Evolutionary conservation across 2,888 invertebrate species (phyloP), one percentile per base, ranked within the genome.

Genomic region (Agrotis puta): DNA sequence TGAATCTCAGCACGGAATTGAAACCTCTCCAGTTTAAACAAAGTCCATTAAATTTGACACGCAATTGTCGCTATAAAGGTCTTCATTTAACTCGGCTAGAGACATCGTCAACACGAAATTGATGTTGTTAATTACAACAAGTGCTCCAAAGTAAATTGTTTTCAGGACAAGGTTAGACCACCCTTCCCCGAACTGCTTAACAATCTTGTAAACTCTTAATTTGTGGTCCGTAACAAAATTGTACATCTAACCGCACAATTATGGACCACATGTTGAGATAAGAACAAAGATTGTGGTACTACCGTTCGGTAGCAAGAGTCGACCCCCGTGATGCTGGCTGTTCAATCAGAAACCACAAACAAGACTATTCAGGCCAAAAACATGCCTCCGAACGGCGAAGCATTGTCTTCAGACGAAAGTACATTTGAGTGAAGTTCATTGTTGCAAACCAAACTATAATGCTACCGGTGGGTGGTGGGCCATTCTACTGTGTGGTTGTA

Each of bases 331-430:
- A 89, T 82, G 92, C 82, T 82, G 67, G 71, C 90, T 86, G 88
- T 91, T 92, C 88, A 90, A 94, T 94, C 91, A 86, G 70, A 93
- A 93, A 94, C 95, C 95, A 94, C 95, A 95, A 93, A 94, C 92
- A 94, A 88, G 86, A 85, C 90, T 90, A 92, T 92, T 91, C 88
- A 91, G 79, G 67, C 71, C 69, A 83, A 79, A 86, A 77, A 81
- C 81, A 85, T 83, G 85, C 77, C 83, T 84, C 82, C 81, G 78
- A 81, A 88, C 83, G 76, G 77, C 51, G 75, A 50, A 22, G 79
- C 86, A 84, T 92, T 92, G 92, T 92, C 87, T 92, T 87, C 88
- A 84, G 85, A 89, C 85, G 88, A 86, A 84, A 79, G 81, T 87
- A 82, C 82, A 82, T 87, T 88, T 90, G 87, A 89, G 87, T 90